phyloP scores from a whole-genome alignment of 2,113 vertebrate genomes.

The Pimephales promelas region DNA sequence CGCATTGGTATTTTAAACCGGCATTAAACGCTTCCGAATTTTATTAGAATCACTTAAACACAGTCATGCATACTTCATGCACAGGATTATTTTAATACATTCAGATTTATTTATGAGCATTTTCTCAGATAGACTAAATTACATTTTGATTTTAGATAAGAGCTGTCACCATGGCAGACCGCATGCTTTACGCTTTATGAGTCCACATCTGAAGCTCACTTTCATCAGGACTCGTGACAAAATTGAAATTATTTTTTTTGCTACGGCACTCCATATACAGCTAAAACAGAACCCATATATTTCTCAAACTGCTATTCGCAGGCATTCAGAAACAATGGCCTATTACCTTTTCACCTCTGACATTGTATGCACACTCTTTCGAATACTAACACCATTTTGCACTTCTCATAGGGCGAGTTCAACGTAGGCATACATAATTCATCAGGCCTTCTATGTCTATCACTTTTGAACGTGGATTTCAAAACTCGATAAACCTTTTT shows the following conservation, averaged over 20 bases:
- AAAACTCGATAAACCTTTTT: slow-evolving; percentile 44
- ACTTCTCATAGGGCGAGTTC: slow-evolving; percentile 48
- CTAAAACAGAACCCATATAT: background rate
- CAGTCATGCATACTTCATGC: slow-evolving; percentile 70
- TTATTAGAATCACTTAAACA: slow-evolving; percentile 74
- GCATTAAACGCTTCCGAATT: slow-evolving; percentile 69
- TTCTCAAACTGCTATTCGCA: background rate
- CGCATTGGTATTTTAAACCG: slow-evolving; percentile 65
- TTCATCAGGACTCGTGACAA: slow-evolving; percentile 16
- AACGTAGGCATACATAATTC: slow-evolving; percentile 45
- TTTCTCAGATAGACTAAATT: slow-evolving; percentile 63
- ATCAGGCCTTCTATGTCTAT: slow-evolving; percentile 24
- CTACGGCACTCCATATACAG: background rate
- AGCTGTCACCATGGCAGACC: background rate
- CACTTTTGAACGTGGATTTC: slow-evolving; percentile 1
- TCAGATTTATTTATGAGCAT: slow-evolving; percentile 69
- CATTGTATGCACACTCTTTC: slow-evolving; percentile 21
- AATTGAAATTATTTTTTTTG: background rate
- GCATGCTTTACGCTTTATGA: background rate
- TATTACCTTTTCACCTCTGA: slow-evolving; percentile 40
- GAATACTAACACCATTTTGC: slow-evolving; percentile 50
- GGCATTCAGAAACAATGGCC: background rate
- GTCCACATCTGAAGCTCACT: background rate
- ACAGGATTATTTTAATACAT: slow-evolving; percentile 76
- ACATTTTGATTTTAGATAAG: slow-evolving; percentile 66